Base-by-base conservation (phyloP, 2,113 vertebrate species). In the Gymnobelideus leadbeateri region DNA sequence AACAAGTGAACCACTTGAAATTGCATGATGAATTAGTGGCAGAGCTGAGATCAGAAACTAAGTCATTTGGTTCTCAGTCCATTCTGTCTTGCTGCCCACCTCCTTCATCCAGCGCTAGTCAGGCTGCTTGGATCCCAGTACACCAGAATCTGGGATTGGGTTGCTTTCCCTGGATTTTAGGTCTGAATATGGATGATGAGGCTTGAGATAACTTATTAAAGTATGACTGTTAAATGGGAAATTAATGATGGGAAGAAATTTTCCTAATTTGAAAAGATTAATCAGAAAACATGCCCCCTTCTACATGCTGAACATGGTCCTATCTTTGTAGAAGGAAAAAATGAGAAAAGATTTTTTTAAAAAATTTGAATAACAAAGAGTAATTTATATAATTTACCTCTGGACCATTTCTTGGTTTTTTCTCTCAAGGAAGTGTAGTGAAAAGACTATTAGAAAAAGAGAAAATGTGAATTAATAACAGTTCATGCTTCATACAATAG, bases 351-450 rank as follows among this genome's bases (percentile, higher is more conserved):
- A 92, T 28, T 37, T 61, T 54, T 89, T 55, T 84, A 89, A 91
- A 51, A 91, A 8, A 68, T 43, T 84, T 43, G 16, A 43, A 84
- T 84, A 84, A 43, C 68, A 77, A 37, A 77, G 68, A 84, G 2
- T 84, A 84, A 84, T 84, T 84, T 84, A n/a, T 43, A 43, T 84
- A 92, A 96, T 89, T 97, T 98, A 99, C 99, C 99, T 99, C 99
- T 99, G 96, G 99, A 99, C 99, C 99, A 99, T 98, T 99, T 99
- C 98, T 99, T 99, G 99, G 98, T 99, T 99, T 99, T 99, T 92
- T 99, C 99, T 98, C 99, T 99, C 98, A 99, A 98, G 96, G 99
- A 99, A 97, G 99, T 98, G 97, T 99, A 99, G 98, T 99, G 99
- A 97, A 99, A 99, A 97, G 99, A 99, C 99, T 99, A 97, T 37